A percentile compares a stretch with the other conserved stretches of the same genome.
These are phyloP conservation scores for Latheticus oryzae DNA, from an alignment of 2,888 invertebrate species.

Conservation along the genomic window DNA sequence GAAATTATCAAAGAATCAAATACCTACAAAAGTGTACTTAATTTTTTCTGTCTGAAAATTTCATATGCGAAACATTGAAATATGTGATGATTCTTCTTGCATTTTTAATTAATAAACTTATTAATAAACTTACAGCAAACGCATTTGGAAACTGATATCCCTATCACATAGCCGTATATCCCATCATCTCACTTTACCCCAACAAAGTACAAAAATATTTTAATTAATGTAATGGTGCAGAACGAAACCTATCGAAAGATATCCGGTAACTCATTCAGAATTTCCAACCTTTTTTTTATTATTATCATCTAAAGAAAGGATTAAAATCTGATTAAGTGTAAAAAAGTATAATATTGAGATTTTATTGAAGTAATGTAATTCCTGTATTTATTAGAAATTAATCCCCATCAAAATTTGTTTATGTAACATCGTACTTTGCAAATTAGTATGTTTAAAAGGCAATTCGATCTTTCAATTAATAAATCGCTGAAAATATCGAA, in stretches of 20 bases:
- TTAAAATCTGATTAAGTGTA: background rate
- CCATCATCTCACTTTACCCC: constrained; percentile 20
- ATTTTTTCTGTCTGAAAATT: no score
- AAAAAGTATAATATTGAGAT: constrained; percentile 6
- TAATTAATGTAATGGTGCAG: constrained; percentile 41
- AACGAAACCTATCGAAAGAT: constrained; percentile 37
- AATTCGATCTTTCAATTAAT: constrained; percentile 37
- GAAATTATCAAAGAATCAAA: no score
- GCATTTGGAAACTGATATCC: constrained; percentile 35
- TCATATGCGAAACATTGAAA: no score
- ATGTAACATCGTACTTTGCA: constrained; percentile 34
- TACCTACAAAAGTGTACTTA: no score
- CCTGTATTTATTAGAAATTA: constrained; percentile 29
- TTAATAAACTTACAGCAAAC: constrained; percentile 25
- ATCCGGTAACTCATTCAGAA: constrained; percentile 22
- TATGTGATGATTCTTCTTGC: no score
- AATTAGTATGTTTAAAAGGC: constrained; percentile 35
- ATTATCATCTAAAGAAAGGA: no score
- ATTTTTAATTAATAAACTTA: no score
- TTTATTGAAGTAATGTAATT: constrained; percentile 26
- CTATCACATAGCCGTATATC: constrained; percentile 36
- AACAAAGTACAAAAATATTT: constrained; percentile 33
- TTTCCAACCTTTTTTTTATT: background rate
- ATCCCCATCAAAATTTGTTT: constrained; percentile 30
- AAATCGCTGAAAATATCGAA: constrained; percentile 24